Evolutionary conservation across 2,113 vertebrate genomes (phyloP).

Genomic region (Erythrocercus mccallii): DNA sequence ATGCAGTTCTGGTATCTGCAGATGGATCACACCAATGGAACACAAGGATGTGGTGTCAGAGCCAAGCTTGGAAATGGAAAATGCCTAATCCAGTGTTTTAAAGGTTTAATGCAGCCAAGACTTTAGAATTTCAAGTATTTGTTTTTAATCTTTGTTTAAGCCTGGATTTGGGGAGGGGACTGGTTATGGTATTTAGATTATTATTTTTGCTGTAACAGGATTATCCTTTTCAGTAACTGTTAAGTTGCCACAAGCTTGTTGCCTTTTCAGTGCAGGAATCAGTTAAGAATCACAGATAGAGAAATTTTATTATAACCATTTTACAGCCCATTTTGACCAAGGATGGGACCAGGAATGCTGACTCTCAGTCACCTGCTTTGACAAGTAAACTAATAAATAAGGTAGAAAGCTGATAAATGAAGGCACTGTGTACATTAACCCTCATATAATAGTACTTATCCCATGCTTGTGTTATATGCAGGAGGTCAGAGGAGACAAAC

Average conservation of each 20-base stretch:
- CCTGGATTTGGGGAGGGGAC: background rate
- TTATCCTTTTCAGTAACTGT: conserved; percentile 46
- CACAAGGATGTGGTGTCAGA: background rate
- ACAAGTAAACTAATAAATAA: conserved; percentile 25
- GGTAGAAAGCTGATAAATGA: conserved; percentile 25
- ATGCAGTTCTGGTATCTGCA: background rate
- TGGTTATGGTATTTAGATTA: conserved; percentile 40
- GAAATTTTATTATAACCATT: conserved; percentile 31
- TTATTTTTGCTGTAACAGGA: conserved; percentile 38
- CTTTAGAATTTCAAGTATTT: conserved; percentile 33
- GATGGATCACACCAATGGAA: background rate
- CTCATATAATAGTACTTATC: background rate
- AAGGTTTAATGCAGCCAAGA: background rate
- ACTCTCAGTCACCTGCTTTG: conserved; percentile 28
- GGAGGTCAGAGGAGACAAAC: conserved; percentile 38
- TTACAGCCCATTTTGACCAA: conserved; percentile 11
- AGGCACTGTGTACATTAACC: background rate
- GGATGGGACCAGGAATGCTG: conserved; percentile 1
- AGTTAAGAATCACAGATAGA: conserved; percentile 27
- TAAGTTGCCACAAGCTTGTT: background rate
- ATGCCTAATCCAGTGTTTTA: background rate
- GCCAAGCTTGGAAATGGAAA: conserved; percentile 3
- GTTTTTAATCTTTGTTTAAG: conserved; percentile 2
- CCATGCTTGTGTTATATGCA: background rate
- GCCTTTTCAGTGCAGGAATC: conserved; percentile 5